Evolutionary conservation across 1,140 invertebrate species (phyloP).

Genomic region (Galleria mellonella): DNA sequence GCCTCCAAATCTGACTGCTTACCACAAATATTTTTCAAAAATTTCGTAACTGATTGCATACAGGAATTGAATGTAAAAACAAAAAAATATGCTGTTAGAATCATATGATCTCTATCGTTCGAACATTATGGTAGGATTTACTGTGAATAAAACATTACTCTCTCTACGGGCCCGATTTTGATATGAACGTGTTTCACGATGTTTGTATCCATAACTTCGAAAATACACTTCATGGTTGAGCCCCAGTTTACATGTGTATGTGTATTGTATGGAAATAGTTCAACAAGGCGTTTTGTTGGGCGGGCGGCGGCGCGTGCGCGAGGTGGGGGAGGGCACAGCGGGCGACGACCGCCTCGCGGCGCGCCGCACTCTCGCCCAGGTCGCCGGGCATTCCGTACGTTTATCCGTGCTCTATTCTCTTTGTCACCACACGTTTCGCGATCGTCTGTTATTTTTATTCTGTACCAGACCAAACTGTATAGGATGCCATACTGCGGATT

Average conservation of each 20-base stretch:
- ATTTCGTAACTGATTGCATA: no score
- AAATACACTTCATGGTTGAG: no score
- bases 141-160: no score
- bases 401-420: constrained; percentile 9
- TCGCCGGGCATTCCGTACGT: constrained; percentile 30
- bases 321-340: constrained; percentile 36
- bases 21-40: no score
- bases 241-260: constrained; percentile 64
- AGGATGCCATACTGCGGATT: constrained; percentile 49
- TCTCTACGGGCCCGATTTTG: no score
- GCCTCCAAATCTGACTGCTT: no score
- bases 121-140: no score
- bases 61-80: no score
- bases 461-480: constrained; percentile 18
- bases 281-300: constrained; percentile 51
- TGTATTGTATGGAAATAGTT: constrained; percentile 41
- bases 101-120: no score
- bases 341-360: constrained; percentile 44
- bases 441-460: constrained; percentile 53
- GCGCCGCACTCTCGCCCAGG: constrained; percentile 45
- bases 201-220: no score
- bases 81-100: no score
- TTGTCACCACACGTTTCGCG: constrained; percentile 28
- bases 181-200: no score
- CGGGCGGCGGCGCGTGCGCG: constrained; percentile 53